phyloP scores from a whole-genome alignment of 1,140 invertebrate species.

The Dreissena rostriformis region DNA sequence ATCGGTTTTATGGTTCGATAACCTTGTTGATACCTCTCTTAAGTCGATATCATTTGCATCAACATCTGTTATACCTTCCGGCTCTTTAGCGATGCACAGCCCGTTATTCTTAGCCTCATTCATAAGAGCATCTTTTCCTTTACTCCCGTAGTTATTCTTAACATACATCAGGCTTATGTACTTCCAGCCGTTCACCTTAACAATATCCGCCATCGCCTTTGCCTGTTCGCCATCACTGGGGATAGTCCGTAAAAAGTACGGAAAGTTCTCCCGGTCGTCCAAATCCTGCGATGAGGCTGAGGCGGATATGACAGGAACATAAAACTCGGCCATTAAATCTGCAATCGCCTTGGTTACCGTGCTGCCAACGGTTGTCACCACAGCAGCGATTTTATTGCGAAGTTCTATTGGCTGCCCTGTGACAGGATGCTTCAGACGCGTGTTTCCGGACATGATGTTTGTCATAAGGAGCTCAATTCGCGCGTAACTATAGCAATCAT shows the following conservation, averaged over 20 bases:
- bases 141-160: constrained; percentile 83
- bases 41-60: constrained; percentile 57
- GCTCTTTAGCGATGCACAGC: constrained; percentile 84
- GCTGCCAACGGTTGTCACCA: constrained; percentile 71
- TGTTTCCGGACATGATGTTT: constrained; percentile 63
- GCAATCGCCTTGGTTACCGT: constrained; percentile 68
- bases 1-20: constrained; percentile 67
- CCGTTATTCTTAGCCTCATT: constrained; percentile 76
- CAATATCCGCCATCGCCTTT: constrained; percentile 87
- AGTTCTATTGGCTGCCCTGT: constrained; percentile 16
- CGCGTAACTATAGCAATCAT: constrained; percentile 75
- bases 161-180: constrained; percentile 75
- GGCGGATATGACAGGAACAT: constrained; percentile 84
- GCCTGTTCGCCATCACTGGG: constrained; percentile 83
- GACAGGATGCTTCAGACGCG: constrained; percentile 37
- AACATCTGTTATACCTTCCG: constrained; percentile 81
- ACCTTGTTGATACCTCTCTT: constrained; percentile 10
- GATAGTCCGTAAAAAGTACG: constrained; percentile 76
- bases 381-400: constrained; percentile 67
- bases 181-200: constrained; percentile 80
- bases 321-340: constrained; percentile 60
- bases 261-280: constrained; percentile 74
- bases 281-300: constrained; percentile 72
- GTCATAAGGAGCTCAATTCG: constrained; percentile 62
- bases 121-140: constrained; percentile 69